Evolutionary conservation across 2,113 vertebrate species (phyloP).

Genomic region (Chunga burmeisteri): DNA sequence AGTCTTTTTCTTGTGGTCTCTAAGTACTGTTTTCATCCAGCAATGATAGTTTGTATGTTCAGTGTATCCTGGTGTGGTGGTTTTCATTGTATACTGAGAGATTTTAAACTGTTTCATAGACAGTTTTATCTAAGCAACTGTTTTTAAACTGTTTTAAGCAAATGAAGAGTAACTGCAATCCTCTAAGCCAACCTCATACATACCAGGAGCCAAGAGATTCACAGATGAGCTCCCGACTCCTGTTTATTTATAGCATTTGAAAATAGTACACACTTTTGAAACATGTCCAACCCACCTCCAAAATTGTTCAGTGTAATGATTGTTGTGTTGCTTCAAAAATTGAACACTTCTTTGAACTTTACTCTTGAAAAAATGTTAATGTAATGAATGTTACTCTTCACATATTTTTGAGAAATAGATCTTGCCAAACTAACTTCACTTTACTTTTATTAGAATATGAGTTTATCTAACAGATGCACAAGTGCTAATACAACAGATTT

Average conservation of each 20-base stretch:
- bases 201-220: background rate
- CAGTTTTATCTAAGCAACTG: background rate
- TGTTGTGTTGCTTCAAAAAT: background rate
- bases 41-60: background rate
- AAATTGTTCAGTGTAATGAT: background rate
- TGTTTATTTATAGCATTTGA: background rate
- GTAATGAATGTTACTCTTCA: background rate
- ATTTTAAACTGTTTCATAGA: background rate
- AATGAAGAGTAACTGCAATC: background rate
- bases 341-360: background rate
- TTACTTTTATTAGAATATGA: background rate
- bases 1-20: background rate
- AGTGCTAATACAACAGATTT: background rate
- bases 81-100: background rate
- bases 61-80: background rate
- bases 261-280: background rate
- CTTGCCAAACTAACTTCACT: background rate
- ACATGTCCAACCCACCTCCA: background rate
- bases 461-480: background rate
- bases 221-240: background rate
- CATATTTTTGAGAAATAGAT: background rate
- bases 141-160: background rate
- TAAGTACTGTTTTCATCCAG: background rate
- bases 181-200: background rate
- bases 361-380: background rate